A percentile compares a stretch with the other conserved stretches of the same genome.
Evolutionary conservation across 2,888 invertebrate species (phyloP).

Genomic region (Hoplodrina blanda): DNA sequence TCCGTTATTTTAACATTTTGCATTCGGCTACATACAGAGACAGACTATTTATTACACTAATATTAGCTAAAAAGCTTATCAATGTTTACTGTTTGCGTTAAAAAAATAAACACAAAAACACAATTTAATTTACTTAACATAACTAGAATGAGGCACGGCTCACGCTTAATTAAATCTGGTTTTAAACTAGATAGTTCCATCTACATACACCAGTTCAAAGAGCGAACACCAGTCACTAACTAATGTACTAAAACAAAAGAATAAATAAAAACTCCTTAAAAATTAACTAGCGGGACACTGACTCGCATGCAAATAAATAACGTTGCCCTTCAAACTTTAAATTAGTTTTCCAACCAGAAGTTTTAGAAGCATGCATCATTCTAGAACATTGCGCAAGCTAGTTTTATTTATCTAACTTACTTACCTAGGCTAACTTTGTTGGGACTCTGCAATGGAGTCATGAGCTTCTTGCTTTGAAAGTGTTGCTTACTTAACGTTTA

Average conservation of each 20-base stretch:
- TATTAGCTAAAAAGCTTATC: background rate
- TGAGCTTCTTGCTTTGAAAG: slow-evolving; percentile 23
- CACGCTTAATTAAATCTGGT: slow-evolving; percentile 1
- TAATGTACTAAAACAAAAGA: slow-evolving; percentile 30
- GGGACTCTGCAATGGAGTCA: slow-evolving; percentile 25
- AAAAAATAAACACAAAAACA: background rate
- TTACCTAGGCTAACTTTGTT: slow-evolving; percentile 47
- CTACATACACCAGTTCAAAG: slow-evolving; percentile 2
- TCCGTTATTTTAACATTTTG: no score
- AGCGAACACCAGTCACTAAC: slow-evolving; percentile 18
- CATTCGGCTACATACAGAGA: no score
- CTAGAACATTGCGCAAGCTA: slow-evolving; percentile 66
- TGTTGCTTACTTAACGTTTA: slow-evolving; percentile 12
- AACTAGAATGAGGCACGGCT: background rate
- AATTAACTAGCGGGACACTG: slow-evolving; percentile 57
- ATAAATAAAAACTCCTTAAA: slow-evolving; percentile 32
- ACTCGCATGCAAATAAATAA: slow-evolving; percentile 70
- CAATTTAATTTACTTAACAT: background rate
- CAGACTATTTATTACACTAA: background rate
- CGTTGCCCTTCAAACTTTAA: slow-evolving; percentile 76
- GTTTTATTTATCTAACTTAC: slow-evolving; percentile 65
- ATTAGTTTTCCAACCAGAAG: slow-evolving; percentile 73
- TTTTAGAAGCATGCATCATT: slow-evolving; percentile 73
- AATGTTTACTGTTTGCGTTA: background rate
- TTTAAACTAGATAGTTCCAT: background rate